These are phyloP conservation scores for Mythimna impura DNA, from an alignment of 2,888 invertebrate genomes.

Conservation along the genomic window DNA sequence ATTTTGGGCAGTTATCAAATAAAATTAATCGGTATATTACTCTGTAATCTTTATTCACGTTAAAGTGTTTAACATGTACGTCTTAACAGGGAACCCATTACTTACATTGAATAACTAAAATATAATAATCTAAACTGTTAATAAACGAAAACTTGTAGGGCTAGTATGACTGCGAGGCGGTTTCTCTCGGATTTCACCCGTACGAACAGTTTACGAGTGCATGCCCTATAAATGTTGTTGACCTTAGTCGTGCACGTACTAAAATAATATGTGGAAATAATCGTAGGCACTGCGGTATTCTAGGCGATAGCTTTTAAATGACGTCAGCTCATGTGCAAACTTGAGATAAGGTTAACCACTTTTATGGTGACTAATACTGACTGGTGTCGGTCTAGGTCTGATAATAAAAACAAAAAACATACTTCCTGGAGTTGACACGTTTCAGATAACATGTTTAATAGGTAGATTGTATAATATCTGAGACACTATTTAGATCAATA, in stretches of 20 bases:
- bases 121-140: slow-evolving; percentile 26
- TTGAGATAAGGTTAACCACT: slow-evolving; percentile 68
- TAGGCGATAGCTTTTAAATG: slow-evolving; percentile 56
- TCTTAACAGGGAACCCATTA: slow-evolving; percentile 41
- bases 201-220: slow-evolving; percentile 56
- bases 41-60: slow-evolving; percentile 56
- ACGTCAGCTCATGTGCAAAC: slow-evolving; percentile 58
- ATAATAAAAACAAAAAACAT: slow-evolving; percentile 37
- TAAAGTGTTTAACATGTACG: slow-evolving; percentile 43
- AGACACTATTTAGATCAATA: slow-evolving; percentile 4
- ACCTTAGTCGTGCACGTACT: slow-evolving; percentile 61
- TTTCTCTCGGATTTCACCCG: slow-evolving; percentile 67
- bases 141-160: slow-evolving; percentile 62
- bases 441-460: slow-evolving; percentile 1
- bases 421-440: slow-evolving; percentile 25
- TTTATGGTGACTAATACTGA: slow-evolving; percentile 64
- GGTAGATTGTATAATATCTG: slow-evolving; percentile 9
- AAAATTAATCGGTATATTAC: slow-evolving; percentile 55
- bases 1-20: slow-evolving; percentile 40
- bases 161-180: slow-evolving; percentile 50
- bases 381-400: slow-evolving; percentile 33
- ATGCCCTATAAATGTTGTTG: slow-evolving; percentile 66
- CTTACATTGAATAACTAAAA: slow-evolving; percentile 42
- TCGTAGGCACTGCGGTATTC: slow-evolving; percentile 43
- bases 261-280: slow-evolving; percentile 61